Conservation (phyloP, 2,113 vertebrate species). For the Centropus bengalensis region DNA sequence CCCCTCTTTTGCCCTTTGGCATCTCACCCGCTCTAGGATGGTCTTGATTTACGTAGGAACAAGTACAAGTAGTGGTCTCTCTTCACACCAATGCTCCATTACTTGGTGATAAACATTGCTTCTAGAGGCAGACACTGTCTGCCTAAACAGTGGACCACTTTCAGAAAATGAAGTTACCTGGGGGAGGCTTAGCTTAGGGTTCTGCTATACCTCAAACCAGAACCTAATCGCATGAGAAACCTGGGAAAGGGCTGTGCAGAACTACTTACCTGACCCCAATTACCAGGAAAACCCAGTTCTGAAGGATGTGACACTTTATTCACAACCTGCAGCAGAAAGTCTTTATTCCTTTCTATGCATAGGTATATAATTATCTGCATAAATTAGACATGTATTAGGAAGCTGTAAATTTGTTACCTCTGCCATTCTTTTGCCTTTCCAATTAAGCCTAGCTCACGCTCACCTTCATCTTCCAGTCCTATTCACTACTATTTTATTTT, state of each 20-base stretch:
- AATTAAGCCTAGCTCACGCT: background rate
- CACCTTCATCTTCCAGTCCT: background rate
- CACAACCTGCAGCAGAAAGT: background rate
- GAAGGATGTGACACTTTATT: background rate
- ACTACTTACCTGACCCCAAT: background rate
- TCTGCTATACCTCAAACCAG: no score
- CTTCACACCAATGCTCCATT: no score
- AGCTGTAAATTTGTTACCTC: background rate
- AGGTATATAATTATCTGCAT: background rate
- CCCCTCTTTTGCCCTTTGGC: no score
- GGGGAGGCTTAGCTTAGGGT: no score
- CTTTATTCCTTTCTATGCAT: background rate
- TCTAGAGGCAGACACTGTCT: no score
- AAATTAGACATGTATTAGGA: background rate
- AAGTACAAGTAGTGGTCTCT: no score
- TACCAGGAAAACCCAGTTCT: accelerated
- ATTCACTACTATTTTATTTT: slow-evolving; percentile 22
- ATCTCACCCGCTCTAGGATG: no score
- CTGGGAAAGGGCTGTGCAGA: background rate
- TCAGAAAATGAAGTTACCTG: no score
- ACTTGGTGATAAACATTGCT: no score
- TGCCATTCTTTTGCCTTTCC: background rate
- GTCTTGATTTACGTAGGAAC: no score
- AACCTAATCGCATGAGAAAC: background rate
- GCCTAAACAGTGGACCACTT: no score